Percentiles rank a stretch among this genome's conserved stretches.
phyloP scores from a whole-genome alignment of 2,888 invertebrate species.

The Acleris laterana region DNA sequence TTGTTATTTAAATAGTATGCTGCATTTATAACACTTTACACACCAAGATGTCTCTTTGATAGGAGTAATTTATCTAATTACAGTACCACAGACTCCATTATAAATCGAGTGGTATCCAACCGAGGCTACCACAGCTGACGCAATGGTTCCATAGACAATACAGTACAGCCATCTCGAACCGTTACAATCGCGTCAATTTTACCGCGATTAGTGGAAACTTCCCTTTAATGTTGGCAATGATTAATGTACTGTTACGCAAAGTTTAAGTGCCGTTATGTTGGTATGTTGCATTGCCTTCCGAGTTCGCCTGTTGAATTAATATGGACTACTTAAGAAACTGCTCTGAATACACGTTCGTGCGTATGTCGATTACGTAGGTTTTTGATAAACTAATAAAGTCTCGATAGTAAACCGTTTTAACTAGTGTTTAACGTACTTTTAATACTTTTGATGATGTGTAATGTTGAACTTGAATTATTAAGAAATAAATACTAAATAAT shows the following conservation, averaged over 20 bases:
- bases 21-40: too few species aligned
- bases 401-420: background rate
- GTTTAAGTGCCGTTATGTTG: slow-evolving; percentile 20
- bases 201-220: slow-evolving; percentile 31
- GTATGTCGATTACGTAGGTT: slow-evolving; percentile 10
- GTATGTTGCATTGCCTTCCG: slow-evolving; percentile 19
- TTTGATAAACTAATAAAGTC: background rate
- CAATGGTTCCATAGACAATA: slow-evolving; percentile 35
- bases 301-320: slow-evolving; percentile 14
- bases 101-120: slow-evolving; percentile 17
- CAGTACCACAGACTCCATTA: slow-evolving; percentile 12
- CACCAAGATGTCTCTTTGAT: background rate
- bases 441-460: too few species aligned
- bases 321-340: slow-evolving; percentile 17
- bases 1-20: too few species aligned
- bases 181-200: slow-evolving; percentile 32
- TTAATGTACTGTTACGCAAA: slow-evolving; percentile 31
- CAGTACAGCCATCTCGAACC: slow-evolving; percentile 30
- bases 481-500: too few species aligned
- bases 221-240: slow-evolving; percentile 32
- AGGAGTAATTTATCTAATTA: slow-evolving; percentile 3
- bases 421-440: background rate
- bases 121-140: slow-evolving; percentile 25
- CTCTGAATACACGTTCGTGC: slow-evolving; percentile 13
- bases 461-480: too few species aligned